Evolutionary conservation across 1,140 invertebrate species (phyloP).

Genomic region (Drosophila lini): DNA sequence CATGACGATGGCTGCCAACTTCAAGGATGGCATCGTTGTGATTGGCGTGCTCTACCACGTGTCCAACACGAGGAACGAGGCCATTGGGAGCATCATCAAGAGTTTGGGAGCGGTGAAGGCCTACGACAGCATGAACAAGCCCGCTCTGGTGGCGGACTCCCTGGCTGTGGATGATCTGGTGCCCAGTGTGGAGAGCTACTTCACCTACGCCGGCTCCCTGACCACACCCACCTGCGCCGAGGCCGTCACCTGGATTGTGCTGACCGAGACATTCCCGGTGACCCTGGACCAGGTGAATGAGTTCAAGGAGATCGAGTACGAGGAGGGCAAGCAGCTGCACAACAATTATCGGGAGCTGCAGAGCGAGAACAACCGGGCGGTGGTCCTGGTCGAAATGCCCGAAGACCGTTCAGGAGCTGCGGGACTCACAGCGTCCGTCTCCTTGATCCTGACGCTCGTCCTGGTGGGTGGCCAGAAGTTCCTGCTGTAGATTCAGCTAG

Average conservation of each 20-base stretch:
- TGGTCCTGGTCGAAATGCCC: conserved; percentile 61
- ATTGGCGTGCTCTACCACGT: conserved; percentile 89
- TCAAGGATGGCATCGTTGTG: conserved; percentile 88
- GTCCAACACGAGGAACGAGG: conserved; percentile 56
- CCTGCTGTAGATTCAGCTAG: conserved; percentile 27
- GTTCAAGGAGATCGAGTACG: conserved; percentile 84
- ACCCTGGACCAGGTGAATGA: conserved; percentile 86
- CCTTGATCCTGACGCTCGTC: conserved; percentile 24
- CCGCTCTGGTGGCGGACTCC: conserved; percentile 84
- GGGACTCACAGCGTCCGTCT: conserved; percentile 4
- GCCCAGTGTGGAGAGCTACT: conserved; percentile 87
- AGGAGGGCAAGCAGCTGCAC: conserved; percentile 74
- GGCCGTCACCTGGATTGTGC: conserved; percentile 90
- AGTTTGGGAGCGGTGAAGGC: conserved; percentile 71
- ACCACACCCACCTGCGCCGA: conserved; percentile 91
- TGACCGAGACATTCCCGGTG: conserved; percentile 87
- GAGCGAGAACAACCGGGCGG: conserved; percentile 75
- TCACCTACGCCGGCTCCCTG: conserved; percentile 89
- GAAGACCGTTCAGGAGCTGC: conserved; percentile 24
- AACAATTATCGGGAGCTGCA: conserved; percentile 85
- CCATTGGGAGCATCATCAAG: conserved; percentile 71
- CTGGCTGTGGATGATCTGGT: conserved; percentile 85
- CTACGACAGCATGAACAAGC: conserved; percentile 85
- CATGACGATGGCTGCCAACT: conserved; percentile 85
- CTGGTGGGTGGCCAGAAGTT: conserved; percentile 40